Percentiles rank a stretch among this genome's conserved stretches.
Evolutionary conservation across 2,113 vertebrate species (phyloP).

Genomic region (Oncorhynchus kisutch): DNA sequence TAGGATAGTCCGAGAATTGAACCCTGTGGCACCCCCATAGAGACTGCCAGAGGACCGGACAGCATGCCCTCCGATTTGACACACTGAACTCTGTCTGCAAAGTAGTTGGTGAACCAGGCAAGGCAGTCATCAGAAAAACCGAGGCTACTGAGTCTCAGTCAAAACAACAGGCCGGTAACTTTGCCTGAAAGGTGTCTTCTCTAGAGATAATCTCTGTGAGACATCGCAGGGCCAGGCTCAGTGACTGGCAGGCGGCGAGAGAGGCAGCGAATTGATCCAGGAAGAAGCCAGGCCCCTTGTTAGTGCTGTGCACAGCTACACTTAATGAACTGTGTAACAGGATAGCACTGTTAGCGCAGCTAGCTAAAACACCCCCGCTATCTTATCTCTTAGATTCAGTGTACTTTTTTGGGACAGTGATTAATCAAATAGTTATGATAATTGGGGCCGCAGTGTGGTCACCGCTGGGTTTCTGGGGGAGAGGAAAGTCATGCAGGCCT

Average conservation of each 20-base stretch:
- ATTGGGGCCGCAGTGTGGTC: constrained; percentile 71
- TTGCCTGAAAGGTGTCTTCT: constrained; percentile 69
- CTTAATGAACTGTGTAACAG: constrained; percentile 81
- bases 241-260: constrained; percentile 50
- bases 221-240: constrained; percentile 64
- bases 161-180: constrained; percentile 62
- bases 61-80: too few relatives aligned
- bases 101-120: too few relatives aligned
- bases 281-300: constrained; percentile 68
- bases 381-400: constrained; percentile 93
- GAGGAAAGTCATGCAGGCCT: constrained; percentile 73
- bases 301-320: constrained; percentile 65
- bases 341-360: constrained; percentile 85
- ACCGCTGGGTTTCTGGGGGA: constrained; percentile 70
- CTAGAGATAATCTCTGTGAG: constrained; percentile 72
- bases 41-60: too few relatives aligned
- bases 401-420: constrained; percentile 88
- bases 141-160: not conserved
- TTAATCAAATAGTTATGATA: constrained; percentile 96
- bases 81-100: too few relatives aligned
- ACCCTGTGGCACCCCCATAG: too few relatives aligned
- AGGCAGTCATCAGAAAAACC: too few relatives aligned
- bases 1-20: not conserved
- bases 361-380: constrained; percentile 67
- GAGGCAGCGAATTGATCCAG: constrained; percentile 36